Conservation (phyloP, 2,888 invertebrate genomes). For the Sepiola atlantica region DNA sequence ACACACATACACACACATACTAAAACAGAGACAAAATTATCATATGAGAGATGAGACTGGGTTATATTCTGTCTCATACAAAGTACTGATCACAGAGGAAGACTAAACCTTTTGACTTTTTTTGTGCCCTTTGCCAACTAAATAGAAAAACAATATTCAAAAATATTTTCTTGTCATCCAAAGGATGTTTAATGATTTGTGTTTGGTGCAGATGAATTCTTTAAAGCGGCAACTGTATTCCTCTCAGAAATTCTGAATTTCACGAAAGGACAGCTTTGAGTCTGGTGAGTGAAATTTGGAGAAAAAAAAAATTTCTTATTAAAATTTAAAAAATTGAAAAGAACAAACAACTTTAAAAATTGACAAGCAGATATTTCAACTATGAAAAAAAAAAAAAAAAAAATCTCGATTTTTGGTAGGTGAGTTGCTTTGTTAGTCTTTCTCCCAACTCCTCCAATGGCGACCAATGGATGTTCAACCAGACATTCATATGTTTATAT, state of each 20-base stretch:
- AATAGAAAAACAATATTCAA: too few relatives aligned
- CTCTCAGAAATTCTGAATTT: not conserved
- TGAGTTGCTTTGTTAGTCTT: too few relatives aligned
- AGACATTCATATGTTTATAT: constrained; percentile 24
- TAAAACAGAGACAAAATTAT: too few relatives aligned
- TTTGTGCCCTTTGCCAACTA: too few relatives aligned
- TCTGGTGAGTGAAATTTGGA: not conserved
- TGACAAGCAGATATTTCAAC: not conserved
- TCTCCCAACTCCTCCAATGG: too few relatives aligned
- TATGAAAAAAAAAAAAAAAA: not conserved
- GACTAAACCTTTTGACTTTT: too few relatives aligned
- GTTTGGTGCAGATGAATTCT: too few relatives aligned
- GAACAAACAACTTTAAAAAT: not conserved
- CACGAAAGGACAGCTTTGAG: not conserved
- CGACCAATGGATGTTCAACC: not conserved
- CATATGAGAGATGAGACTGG: too few relatives aligned
- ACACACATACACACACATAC: not conserved
- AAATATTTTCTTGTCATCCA: too few relatives aligned
- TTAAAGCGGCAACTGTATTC: not conserved
- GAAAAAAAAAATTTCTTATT: not conserved
- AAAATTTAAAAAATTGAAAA: not conserved
- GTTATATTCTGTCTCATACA: too few relatives aligned
- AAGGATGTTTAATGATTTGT: not conserved
- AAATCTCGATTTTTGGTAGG: not conserved
- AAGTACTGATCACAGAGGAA: too few relatives aligned